Percentiles rank a stretch among this genome's conserved stretches.
These are phyloP conservation scores for Gymnoscopelus microlampas DNA, from an alignment of 2,797 vertebrate species.

Conservation along the genomic window DNA sequence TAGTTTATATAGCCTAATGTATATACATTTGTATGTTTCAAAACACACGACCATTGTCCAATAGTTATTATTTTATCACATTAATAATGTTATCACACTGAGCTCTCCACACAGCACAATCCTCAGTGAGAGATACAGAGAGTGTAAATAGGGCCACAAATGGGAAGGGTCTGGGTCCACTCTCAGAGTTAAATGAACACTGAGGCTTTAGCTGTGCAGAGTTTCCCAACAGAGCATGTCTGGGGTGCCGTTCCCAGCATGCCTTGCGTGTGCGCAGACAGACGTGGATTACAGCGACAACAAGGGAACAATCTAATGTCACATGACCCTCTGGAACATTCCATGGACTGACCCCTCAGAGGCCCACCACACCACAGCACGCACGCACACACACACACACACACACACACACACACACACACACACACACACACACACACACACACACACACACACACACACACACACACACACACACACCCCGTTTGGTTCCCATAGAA, in stretches of 20 bases:
- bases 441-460: slow-evolving; percentile 33
- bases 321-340: slow-evolving; percentile 80
- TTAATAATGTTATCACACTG: too few relatives aligned
- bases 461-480: not conserved
- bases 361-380: slow-evolving; percentile 58
- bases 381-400: slow-evolving; percentile 32
- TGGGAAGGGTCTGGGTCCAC: too few relatives aligned
- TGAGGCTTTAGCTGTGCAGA: too few relatives aligned
- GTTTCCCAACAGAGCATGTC: slow-evolving; percentile 55
- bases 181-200: too few relatives aligned
- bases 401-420: slow-evolving; percentile 27
- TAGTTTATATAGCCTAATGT: too few relatives aligned
- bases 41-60: too few relatives aligned
- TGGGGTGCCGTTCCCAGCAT: slow-evolving; percentile 70
- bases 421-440: slow-evolving; percentile 16
- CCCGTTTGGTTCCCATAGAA: slow-evolving; percentile 65
- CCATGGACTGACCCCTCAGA: slow-evolving; percentile 69
- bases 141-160: too few relatives aligned
- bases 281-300: slow-evolving; percentile 67
- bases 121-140: too few relatives aligned
- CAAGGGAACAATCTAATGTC: slow-evolving; percentile 67
- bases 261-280: slow-evolving; percentile 70
- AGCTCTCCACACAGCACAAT: too few relatives aligned
- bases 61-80: too few relatives aligned
- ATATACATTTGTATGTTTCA: too few relatives aligned